These are phyloP conservation scores for Notothenia rossii DNA, from an alignment of 2,113 vertebrate species.

Conservation along the genomic window DNA sequence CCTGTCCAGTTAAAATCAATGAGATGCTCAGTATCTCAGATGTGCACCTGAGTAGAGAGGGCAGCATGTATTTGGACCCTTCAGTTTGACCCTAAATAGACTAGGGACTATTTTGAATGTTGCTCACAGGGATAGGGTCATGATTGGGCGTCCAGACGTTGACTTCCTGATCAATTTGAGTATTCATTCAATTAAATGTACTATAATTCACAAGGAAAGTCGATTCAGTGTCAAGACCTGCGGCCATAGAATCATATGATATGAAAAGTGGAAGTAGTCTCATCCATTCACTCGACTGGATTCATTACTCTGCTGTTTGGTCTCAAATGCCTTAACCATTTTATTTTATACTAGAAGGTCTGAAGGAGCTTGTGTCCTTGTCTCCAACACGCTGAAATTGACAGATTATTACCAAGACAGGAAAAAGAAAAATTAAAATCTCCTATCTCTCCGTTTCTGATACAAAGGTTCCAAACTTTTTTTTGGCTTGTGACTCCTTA, in stretches of 20 bases:
- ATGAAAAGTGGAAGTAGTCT: conserved; percentile 8
- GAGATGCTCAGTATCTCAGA: conserved; percentile 52
- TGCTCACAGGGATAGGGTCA: neutral
- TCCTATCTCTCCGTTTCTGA: neutral
- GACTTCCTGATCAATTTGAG: neutral
- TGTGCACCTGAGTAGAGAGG: conserved; percentile 35
- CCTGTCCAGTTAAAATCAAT: conserved; percentile 61
- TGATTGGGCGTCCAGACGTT: neutral
- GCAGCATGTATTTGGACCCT: conserved; percentile 16
- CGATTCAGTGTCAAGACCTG: neutral
- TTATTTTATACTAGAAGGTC: neutral
- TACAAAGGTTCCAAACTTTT: neutral
- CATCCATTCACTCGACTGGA: conserved; percentile 16
- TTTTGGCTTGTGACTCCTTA: neutral
- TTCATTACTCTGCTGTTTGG: conserved; percentile 25
- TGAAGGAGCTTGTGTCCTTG: neutral
- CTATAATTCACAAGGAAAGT: neutral
- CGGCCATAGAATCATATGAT: neutral
- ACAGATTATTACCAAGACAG: neutral
- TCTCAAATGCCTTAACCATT: conserved; percentile 7
- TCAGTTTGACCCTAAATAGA: conserved; percentile 6
- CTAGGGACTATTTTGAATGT: neutral
- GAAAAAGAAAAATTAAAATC: neutral
- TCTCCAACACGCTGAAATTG: conserved; percentile 3
- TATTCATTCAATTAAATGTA: neutral